These are phyloP conservation scores for Pyrochroa serraticornis DNA, from an alignment of 2,888 invertebrate genomes.

Conservation along the genomic window DNA sequence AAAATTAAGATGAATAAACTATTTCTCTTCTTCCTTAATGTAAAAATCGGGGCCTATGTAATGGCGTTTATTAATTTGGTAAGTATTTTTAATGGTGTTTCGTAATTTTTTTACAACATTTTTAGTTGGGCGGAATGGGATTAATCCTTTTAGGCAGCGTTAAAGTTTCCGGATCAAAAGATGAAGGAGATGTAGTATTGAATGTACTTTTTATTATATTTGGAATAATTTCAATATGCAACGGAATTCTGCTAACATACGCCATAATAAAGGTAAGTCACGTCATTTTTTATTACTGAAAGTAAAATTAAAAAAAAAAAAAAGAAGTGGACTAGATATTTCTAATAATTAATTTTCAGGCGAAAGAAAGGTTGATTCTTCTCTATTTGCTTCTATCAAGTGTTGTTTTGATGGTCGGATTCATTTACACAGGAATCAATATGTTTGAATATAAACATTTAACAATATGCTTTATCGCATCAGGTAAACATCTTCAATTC, in stretches of 20 bases:
- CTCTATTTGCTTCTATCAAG: slow-evolving; percentile 44
- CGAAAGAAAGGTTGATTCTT: slow-evolving; percentile 43
- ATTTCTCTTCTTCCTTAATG: slow-evolving; percentile 37
- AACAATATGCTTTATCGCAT: slow-evolving; percentile 30
- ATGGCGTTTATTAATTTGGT: slow-evolving; percentile 44
- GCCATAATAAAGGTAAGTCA: slow-evolving; percentile 32
- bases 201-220: slow-evolving; percentile 30
- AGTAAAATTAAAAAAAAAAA: too few species aligned
- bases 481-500: slow-evolving; percentile 41
- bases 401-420: slow-evolving; percentile 41
- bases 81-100: slow-evolving; percentile 24
- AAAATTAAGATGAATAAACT: slow-evolving; percentile 34
- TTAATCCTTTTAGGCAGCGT: slow-evolving; percentile 24
- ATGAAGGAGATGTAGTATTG: slow-evolving; percentile 24
- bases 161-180: slow-evolving; percentile 16
- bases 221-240: slow-evolving; percentile 30
- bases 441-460: slow-evolving; percentile 36
- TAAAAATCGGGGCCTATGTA: slow-evolving; percentile 41
- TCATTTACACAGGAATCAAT: slow-evolving; percentile 44
- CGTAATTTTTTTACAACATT: slow-evolving; percentile 2
- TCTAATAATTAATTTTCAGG: slow-evolving; percentile 38
- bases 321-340: slow-evolving; percentile 2
- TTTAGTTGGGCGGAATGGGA: slow-evolving; percentile 31
- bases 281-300: background rate
- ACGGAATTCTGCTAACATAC: slow-evolving; percentile 26